A percentile compares a stretch with the other conserved stretches of the same genome.
Evolutionary conservation across 2,888 invertebrate genomes (phyloP).

Genomic region (Dysmachus trigonus): DNA sequence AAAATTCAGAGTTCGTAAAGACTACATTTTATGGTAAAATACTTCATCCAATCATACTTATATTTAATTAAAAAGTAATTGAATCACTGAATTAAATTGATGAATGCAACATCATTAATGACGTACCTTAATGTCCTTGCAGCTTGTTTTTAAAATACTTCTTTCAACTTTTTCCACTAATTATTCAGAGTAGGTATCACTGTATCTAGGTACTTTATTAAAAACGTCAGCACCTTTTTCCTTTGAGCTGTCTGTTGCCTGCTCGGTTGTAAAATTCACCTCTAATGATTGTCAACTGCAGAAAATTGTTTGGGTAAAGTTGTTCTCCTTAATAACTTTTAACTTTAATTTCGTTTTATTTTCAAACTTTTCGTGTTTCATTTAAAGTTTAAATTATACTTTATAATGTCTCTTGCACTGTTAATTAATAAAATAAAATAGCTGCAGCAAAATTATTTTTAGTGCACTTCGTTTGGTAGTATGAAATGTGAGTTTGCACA

Average conservation of each 20-base stretch:
- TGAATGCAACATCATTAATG: not conserved
- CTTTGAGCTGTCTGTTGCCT: not conserved
- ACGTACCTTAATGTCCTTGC: not conserved
- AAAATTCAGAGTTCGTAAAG: too few relatives aligned
- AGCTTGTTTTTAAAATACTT: not conserved
- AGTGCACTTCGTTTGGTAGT: too few relatives aligned
- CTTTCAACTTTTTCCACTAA: not conserved
- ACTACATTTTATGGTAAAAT: not conserved
- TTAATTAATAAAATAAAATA: not conserved
- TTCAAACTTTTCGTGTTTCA: not conserved
- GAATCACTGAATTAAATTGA: too few relatives aligned
- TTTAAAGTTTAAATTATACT: not conserved
- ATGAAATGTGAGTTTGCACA: too few relatives aligned
- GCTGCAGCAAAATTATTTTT: not conserved
- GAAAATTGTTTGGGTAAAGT: not conserved
- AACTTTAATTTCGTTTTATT: not conserved
- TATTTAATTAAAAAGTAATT: too few relatives aligned
- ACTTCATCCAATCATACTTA: too few relatives aligned
- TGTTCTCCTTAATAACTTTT: not conserved
- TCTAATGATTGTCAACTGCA: not conserved
- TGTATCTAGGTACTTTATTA: not conserved
- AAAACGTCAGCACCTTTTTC: not conserved
- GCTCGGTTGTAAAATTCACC: not conserved
- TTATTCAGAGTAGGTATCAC: not conserved
- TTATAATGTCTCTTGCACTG: not conserved